Percentiles rank a stretch among this genome's conserved stretches.
phyloP scores from a whole-genome alignment of 1,140 invertebrate species.

The Fopius arisanus region DNA sequence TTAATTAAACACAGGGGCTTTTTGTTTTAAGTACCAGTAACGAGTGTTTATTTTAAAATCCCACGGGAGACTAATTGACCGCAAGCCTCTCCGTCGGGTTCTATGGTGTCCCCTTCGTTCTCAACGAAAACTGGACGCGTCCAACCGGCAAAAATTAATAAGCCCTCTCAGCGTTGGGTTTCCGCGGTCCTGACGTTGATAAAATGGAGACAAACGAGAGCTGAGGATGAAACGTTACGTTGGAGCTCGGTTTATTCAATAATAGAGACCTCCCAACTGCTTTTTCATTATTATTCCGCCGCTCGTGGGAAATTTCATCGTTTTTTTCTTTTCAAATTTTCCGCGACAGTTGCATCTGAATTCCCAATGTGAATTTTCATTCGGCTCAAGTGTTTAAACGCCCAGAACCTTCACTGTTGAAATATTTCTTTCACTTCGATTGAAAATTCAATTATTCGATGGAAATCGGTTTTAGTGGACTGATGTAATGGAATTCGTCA shows the following conservation, averaged over 20 bases:
- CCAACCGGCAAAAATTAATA: slow-evolving; percentile 48
- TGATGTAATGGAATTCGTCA: no score
- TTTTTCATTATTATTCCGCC: not conserved
- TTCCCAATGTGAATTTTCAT: no score
- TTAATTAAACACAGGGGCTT: slow-evolving; percentile 46
- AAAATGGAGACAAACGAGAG: slow-evolving; percentile 20
- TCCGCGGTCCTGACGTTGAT: slow-evolving; percentile 18
- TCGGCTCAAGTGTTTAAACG: no score
- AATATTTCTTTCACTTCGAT: not conserved
- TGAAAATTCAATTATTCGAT: no score
- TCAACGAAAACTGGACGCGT: slow-evolving; percentile 31
- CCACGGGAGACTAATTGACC: slow-evolving; percentile 49
- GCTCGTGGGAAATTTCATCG: no score
- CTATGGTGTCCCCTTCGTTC: slow-evolving; percentile 16
- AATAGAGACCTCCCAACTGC: slow-evolving; percentile 5
- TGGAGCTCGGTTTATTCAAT: slow-evolving; percentile 17
- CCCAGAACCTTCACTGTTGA: no score
- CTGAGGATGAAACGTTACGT: not conserved
- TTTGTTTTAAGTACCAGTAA: slow-evolving; percentile 56
- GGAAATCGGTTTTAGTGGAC: not conserved
- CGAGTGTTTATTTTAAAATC: slow-evolving; percentile 57
- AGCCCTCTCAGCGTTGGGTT: slow-evolving; percentile 31
- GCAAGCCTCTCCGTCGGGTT: slow-evolving; percentile 34
- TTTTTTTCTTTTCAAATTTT: no score
- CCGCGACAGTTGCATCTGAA: no score